phyloP scores from a whole-genome alignment of 23 tunicate species.

The Styela clava region DNA sequence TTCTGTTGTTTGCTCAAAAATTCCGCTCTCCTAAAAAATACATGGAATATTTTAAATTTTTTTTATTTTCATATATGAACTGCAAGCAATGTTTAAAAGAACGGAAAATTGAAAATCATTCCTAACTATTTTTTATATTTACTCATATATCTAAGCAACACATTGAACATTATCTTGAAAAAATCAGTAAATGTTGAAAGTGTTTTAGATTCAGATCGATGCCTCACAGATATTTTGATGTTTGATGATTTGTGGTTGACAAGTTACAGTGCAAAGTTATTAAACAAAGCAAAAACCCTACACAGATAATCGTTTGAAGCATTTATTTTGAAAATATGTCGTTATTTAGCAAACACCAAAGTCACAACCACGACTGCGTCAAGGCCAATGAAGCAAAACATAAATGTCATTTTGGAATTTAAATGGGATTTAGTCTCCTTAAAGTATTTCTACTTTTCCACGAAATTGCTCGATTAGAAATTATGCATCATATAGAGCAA shows the following conservation, averaged over 20 bases:
- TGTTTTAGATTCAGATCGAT: too few relatives aligned
- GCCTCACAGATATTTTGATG: background rate
- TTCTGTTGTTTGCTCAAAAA: conserved; percentile 6
- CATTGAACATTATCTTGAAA: too few relatives aligned
- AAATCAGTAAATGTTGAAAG: too few relatives aligned
- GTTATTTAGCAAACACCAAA: background rate
- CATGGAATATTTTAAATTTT: too few relatives aligned
- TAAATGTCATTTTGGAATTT: background rate
- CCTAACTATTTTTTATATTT: too few relatives aligned
- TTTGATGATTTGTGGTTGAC: background rate
- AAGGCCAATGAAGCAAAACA: background rate
- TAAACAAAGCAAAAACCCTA: background rate
- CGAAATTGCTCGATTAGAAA: too few relatives aligned
- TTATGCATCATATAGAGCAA: too few relatives aligned
- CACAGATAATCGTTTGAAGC: background rate
- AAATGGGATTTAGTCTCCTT: background rate
- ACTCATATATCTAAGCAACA: too few relatives aligned
- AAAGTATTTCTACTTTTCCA: background rate
- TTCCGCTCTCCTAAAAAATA: conserved; percentile 15
- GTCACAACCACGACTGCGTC: background rate
- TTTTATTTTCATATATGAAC: too few relatives aligned
- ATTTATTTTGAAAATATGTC: background rate
- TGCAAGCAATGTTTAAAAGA: too few relatives aligned
- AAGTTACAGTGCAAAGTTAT: background rate
- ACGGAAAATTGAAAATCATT: too few relatives aligned